These are phyloP conservation scores for Pseudorectes ferrugineus DNA, from an alignment of 2,113 vertebrate genomes.

Conservation along the genomic window DNA sequence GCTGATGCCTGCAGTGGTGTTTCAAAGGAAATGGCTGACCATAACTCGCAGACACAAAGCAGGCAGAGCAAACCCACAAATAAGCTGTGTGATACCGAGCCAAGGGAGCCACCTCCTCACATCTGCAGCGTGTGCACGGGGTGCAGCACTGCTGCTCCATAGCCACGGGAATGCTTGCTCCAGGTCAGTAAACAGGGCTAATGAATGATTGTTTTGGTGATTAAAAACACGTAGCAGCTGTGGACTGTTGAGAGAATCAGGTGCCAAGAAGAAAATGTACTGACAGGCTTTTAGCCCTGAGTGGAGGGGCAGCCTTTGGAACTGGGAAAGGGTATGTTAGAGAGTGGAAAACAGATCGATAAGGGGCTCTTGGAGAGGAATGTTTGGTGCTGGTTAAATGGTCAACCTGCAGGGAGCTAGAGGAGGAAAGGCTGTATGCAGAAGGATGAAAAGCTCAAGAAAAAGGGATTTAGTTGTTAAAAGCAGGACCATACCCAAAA, in stretches of 20 bases:
- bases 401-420: background rate
- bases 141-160: background rate
- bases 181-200: background rate
- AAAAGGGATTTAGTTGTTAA: background rate
- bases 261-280: background rate
- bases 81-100: fast-evolving
- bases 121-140: background rate
- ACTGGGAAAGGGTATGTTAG: background rate
- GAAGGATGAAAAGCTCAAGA: background rate
- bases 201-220: background rate
- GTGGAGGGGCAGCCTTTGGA: background rate
- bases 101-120: background rate
- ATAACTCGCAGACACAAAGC: fast-evolving
- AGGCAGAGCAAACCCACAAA: background rate
- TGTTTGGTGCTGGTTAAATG: background rate
- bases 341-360: background rate
- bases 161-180: background rate
- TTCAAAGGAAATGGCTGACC: background rate
- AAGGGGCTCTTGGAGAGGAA: background rate
- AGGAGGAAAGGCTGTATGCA: background rate
- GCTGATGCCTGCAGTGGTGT: background rate
- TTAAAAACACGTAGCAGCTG: background rate
- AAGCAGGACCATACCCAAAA: background rate
- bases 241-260: background rate
- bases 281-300: background rate